phyloP scores from a whole-genome alignment of 2,797 vertebrate genomes.

The Sebastes trivittatus region DNA sequence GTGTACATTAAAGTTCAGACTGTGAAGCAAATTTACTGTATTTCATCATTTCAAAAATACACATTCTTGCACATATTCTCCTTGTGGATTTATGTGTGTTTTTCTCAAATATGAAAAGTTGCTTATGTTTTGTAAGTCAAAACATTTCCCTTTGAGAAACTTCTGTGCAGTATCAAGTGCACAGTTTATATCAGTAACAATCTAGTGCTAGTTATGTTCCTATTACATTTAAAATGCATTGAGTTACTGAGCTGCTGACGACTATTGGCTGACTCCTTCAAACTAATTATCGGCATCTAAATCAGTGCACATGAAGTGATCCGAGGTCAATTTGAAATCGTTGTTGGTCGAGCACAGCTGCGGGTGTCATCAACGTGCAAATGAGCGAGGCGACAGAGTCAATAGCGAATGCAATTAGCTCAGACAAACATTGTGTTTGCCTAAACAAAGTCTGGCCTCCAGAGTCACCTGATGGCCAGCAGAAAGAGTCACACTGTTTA shows the following conservation, averaged over 20 bases:
- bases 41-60: neutral
- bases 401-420: constrained; percentile 46
- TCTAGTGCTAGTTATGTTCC: too few relatives aligned
- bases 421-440: constrained; percentile 50
- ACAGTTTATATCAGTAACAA: neutral
- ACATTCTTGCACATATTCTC: too few relatives aligned
- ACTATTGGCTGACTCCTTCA: neutral
- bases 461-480: neutral
- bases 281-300: neutral
- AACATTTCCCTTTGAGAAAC: neutral
- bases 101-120: neutral
- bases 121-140: neutral
- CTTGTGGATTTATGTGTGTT: neutral
- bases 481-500: neutral
- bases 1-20: neutral
- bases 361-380: constrained; percentile 33
- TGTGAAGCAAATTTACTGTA: neutral
- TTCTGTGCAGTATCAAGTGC: neutral
- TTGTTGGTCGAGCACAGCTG: constrained; percentile 19
- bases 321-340: neutral
- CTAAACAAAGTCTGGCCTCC: constrained; percentile 33
- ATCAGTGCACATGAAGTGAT: neutral
- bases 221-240: neutral
- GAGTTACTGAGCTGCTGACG: neutral
- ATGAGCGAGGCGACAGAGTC: constrained; percentile 35